Conservation (phyloP, 2,113 vertebrate genomes). For the Melanerpes formicivorus region DNA sequence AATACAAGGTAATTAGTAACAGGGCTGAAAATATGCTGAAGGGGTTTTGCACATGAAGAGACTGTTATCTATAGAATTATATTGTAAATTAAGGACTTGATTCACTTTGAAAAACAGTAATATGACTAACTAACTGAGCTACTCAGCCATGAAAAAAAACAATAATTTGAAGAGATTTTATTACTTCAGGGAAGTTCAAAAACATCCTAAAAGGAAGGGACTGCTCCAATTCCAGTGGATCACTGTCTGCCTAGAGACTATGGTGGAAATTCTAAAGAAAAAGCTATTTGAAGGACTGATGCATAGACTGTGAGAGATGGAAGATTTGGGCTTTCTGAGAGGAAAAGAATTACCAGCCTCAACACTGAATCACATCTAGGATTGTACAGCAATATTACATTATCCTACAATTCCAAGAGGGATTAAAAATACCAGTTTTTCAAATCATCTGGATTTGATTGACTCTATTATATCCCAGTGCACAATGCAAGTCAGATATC, state of each 20-base stretch:
- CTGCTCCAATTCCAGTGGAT: not conserved
- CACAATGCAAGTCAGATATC: not conserved
- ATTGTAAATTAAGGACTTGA: not conserved
- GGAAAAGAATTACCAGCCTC: not conserved
- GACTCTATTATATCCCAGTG: not conserved
- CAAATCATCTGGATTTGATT: slow-evolving; percentile 13
- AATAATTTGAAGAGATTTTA: not conserved
- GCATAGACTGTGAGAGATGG: not conserved
- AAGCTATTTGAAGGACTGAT: slow-evolving; percentile 3
- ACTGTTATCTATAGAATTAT: not conserved
- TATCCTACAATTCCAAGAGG: not conserved
- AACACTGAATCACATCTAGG: not conserved
- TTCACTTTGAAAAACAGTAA: not conserved
- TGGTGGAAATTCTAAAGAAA: not conserved
- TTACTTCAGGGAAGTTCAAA: not conserved
- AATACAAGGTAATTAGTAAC: not conserved
- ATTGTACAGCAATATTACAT: not conserved
- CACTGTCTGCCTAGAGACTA: not conserved
- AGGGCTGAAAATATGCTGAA: not conserved
- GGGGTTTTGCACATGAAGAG: not conserved
- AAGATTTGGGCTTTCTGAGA: not conserved
- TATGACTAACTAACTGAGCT: not conserved
- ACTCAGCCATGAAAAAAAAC: not conserved
- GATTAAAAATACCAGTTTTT: not conserved
- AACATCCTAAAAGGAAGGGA: not conserved